Conservation (phyloP, 2,888 invertebrate species). For the Criorhina ranunculi region DNA sequence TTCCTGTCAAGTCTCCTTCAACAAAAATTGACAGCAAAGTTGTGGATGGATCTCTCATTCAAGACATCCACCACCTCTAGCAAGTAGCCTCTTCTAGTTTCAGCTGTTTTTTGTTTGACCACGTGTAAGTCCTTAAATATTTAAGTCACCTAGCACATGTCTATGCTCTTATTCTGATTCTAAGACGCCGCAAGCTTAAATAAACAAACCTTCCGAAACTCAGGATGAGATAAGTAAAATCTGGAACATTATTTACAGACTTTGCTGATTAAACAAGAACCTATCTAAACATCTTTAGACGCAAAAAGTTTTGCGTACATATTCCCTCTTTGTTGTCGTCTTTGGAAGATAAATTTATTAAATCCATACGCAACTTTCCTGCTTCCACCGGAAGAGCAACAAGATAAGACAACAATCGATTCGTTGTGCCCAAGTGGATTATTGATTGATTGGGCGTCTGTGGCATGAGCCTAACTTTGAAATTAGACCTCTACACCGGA, state of each 20-base stretch:
- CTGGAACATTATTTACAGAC: neutral
- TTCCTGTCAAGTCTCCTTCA: too few species aligned
- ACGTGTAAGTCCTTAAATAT: too few species aligned
- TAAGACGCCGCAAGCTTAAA: neutral
- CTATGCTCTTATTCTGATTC: too few species aligned
- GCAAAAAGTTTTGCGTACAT: neutral
- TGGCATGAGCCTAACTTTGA: slow-evolving; percentile 26
- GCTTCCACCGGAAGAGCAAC: slow-evolving; percentile 62
- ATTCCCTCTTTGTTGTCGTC: slow-evolving; percentile 27
- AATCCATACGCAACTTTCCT: slow-evolving; percentile 14
- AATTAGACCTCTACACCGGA: slow-evolving; percentile 32
- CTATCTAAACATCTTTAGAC: neutral
- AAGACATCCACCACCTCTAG: too few species aligned
- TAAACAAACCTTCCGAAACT: neutral
- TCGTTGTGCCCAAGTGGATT: slow-evolving; percentile 59
- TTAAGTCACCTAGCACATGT: too few species aligned
- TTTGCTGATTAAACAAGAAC: neutral
- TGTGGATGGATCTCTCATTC: too few species aligned
- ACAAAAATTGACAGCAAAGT: too few species aligned
- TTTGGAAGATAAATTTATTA: neutral
- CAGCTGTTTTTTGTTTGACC: too few species aligned
- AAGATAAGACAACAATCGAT: slow-evolving; percentile 71
- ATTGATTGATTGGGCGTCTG: slow-evolving; percentile 38
- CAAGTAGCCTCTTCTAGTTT: too few species aligned
- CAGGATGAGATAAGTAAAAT: slow-evolving; percentile 19